phyloP scores from a whole-genome alignment of 2,888 invertebrate species.

The Trichogramma dendrolimi region DNA sequence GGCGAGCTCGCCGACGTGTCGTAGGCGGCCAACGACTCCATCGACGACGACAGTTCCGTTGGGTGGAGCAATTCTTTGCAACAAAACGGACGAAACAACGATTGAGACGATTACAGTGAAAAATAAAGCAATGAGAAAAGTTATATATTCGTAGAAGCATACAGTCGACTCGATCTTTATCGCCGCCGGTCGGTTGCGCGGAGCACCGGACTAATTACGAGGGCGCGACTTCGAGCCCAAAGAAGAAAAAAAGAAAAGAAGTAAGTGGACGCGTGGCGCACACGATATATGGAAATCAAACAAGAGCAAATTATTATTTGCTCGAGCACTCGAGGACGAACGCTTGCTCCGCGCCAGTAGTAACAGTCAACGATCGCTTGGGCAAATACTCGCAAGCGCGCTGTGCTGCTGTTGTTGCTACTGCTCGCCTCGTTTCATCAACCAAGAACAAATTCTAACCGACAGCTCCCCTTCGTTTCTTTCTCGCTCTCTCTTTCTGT shows the following conservation, averaged over 20 bases:
- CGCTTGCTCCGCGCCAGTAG: too few relatives aligned
- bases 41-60: conserved; percentile 69
- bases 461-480: too few relatives aligned
- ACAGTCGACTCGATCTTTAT: neutral
- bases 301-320: conserved; percentile 14
- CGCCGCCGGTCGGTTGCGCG: neutral
- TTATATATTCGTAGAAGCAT: too few relatives aligned
- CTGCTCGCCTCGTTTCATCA: too few relatives aligned
- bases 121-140: too few relatives aligned
- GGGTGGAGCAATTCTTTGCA: conserved; percentile 70
- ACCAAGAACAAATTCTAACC: too few relatives aligned
- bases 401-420: neutral
- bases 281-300: neutral
- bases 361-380: neutral
- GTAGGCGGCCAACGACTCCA: conserved; percentile 72
- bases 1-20: conserved; percentile 71
- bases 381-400: conserved; percentile 16
- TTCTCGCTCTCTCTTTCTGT: neutral
- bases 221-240: conserved; percentile 1
- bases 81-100: neutral
- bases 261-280: neutral
- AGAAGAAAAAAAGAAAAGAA: neutral
- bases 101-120: too few relatives aligned
- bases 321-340: conserved; percentile 7
- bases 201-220: conserved; percentile 8